Evolutionary conservation across 1,140 invertebrate species (phyloP), one percentile per base, ranked within the genome.

Genomic region (Dysdera silvatica): DNA sequence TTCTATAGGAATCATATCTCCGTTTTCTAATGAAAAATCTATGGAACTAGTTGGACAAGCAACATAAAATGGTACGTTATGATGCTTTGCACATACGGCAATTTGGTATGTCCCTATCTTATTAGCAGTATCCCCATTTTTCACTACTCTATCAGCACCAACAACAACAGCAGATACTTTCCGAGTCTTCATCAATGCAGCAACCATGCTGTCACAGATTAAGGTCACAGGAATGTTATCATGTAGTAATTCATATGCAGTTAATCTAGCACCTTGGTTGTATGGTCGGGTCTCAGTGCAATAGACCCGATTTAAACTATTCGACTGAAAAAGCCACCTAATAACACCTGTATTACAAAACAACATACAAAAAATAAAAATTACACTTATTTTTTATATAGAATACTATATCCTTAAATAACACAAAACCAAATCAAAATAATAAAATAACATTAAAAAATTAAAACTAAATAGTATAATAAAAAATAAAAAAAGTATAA

Each of bases 51-150:
- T 80, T 0, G 95, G 95, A 20, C 92, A 93, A 0, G 93, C 95
- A 14, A 99, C 86, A 76, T 92, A 99, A 77, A 99, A 99, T 65
- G 93, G 91, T 29, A 99, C 86, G 20, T 82, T 80, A 73, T 98
- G 93, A 77, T 95, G 80, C 71, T 91, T 89, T 7, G 94, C 92
- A 31, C 89, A 78, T 41, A 99, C 85, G 1, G 95, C 93, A 71
- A 85, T 83, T 72, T 94, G 91, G 76, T 97, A 99, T 20, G 96
- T 99, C 67, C 96, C 96, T 74, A 99, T 96, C 85, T 99, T 99
- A 75, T 99, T 99, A 1, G 95, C 96, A 2, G 95, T 98, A 75
- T 99, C 96, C 2, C 96, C 96, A 79, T 99, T 99, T 2, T 85
- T 82, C 16, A 88, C 91, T 28, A 96, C 89, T 73, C 92, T 82